A percentile compares a stretch with the other conserved stretches of the same genome.
Conservation (phyloP, 2,888 invertebrate genomes). For the Ectemnius cavifrons region DNA sequence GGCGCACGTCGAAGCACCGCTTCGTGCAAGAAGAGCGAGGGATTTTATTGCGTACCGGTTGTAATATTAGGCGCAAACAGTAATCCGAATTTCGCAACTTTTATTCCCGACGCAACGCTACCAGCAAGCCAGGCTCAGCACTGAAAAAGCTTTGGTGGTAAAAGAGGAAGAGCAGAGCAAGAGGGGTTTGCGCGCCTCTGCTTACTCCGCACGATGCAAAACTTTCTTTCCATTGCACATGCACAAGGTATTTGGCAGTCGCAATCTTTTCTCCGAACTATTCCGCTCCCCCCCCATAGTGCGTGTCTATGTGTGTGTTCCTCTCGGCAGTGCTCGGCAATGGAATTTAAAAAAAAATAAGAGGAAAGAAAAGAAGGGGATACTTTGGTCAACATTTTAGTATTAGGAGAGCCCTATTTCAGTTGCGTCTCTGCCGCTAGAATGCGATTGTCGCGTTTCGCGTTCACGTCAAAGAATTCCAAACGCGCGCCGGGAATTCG, state of each 20-base stretch:
- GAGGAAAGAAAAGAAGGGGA: no score
- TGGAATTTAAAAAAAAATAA: no score
- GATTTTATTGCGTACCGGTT: not conserved
- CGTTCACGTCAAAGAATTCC: conserved; percentile 10
- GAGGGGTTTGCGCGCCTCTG: not conserved
- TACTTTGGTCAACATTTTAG: no score
- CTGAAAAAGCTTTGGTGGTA: not conserved
- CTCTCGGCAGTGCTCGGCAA: no score
- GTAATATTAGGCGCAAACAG: conserved; percentile 6
- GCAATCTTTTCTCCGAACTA: no score
- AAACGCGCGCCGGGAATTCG: not conserved
- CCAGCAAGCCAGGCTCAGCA: not conserved
- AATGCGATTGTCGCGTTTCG: no score
- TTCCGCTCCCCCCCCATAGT: no score
- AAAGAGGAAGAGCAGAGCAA: not conserved
- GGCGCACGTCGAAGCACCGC: not conserved
- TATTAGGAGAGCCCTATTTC: no score
- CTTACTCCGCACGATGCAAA: not conserved
- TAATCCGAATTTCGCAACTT: conserved; percentile 14
- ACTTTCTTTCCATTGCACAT: conserved; percentile 1
- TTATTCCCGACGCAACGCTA: conserved; percentile 5
- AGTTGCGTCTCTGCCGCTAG: no score
- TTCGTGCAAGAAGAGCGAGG: not conserved
- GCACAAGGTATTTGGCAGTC: no score
- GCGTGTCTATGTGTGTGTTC: no score